Evolutionary conservation across 1,140 invertebrate species (phyloP), one percentile per base, ranked within the genome.

Genomic region (Globodera ellingtonae): DNA sequence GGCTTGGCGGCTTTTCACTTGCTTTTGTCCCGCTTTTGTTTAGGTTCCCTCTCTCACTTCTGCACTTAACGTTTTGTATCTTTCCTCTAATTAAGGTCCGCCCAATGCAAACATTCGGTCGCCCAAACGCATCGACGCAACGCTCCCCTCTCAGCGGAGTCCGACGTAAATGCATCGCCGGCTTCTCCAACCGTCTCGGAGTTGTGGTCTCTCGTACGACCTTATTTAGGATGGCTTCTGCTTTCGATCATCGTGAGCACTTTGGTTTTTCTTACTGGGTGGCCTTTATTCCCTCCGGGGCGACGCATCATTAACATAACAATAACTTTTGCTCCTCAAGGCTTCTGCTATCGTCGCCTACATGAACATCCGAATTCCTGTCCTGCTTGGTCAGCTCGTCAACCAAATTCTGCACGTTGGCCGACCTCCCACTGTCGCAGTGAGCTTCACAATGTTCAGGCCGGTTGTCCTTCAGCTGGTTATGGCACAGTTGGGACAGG

Each of bases 331-430:
- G 69, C 62, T 83, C 78, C 91, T 91, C 74, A 87, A 95, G 94
- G 93, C 93, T 85, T 94, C 94, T 15, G 88, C 95, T 48, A 90
- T 92, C 81, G 94, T 94, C 73, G 94, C 94, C 2, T 83, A 93
- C 70, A 90, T 94, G 78, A 95, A 95, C 87, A 94, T 95, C 81
- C 91, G 94, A 89, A 93, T 95, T 83, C 94, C 94, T 2, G 90
- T 93, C 81, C 86, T 93, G 76, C 90, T 95, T 35, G 94, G 94
- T 62, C 91, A 92, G 81, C 86, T 95, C 21, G 93, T 95, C 35
- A 94, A 95, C 90, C 92, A 93, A 13, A 90, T 95, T 70, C 72
- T 86, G 81, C 86, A 85, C 48, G 82, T 90, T 47, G 78, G 9
- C 47, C 79, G 48, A 86, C 80, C 47, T 86, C 90, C 66, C 67